phyloP scores from a whole-genome alignment of 2,797 vertebrate species.

The Arrhamphus sclerolepis region DNA sequence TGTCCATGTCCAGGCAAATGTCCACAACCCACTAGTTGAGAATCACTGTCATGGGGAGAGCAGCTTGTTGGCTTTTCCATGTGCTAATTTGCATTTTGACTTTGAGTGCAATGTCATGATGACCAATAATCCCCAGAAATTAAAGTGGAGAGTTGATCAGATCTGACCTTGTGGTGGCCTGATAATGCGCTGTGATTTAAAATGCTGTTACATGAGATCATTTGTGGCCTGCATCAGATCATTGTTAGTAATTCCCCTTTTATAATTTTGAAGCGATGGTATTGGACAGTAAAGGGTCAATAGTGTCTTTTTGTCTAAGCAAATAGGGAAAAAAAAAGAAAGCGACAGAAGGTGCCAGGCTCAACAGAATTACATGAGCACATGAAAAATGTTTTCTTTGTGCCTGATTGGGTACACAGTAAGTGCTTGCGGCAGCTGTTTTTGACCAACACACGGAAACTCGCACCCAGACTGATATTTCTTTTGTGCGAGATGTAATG shows the following conservation, averaged over 20 bases:
- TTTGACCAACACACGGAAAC: conserved; percentile 19
- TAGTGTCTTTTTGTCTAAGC: not conserved
- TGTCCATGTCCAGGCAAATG: too few relatives aligned
- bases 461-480: conserved; percentile 18
- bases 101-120: conserved; percentile 42
- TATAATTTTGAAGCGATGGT: conserved; percentile 20
- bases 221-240: conserved; percentile 35
- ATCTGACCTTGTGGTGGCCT: conserved; percentile 46
- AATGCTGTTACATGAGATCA: conserved; percentile 52
- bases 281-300: not conserved
- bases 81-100: conserved; percentile 48
- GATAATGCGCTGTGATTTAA: conserved; percentile 56
- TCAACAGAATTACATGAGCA: conserved; percentile 11
- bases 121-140: conserved; percentile 56
- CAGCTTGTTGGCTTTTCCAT: conserved; percentile 11
- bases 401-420: conserved; percentile 25
- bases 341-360: not conserved
- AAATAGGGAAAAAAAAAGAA: conserved; percentile 3
- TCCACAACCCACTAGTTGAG: too few relatives aligned
- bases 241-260: conserved; percentile 13
- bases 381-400: conserved; percentile 23
- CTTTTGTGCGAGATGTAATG: conserved; percentile 29
- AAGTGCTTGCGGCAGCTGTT: conserved; percentile 28
- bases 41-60: not conserved
- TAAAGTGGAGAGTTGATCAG: conserved; percentile 46